These are phyloP conservation scores for Isurus oxyrinchus DNA, from an alignment of 2,113 vertebrate genomes.

Conservation along the genomic window DNA sequence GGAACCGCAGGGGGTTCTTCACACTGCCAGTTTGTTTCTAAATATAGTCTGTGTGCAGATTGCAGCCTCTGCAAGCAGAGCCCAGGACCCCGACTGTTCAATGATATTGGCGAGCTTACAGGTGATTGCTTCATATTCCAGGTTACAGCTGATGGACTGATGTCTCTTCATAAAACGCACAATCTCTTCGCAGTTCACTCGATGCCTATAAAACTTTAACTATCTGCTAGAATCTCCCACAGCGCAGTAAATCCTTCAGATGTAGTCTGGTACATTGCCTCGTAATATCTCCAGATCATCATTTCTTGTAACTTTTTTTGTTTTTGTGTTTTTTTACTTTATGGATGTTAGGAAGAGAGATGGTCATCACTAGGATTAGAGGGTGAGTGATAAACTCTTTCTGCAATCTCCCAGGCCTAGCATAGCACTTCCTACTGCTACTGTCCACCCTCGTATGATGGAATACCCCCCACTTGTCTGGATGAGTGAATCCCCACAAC, in stretches of 20 bases:
- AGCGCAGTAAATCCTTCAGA: constrained; percentile 14
- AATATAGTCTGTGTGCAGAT: neutral
- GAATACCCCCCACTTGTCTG: too few relatives aligned
- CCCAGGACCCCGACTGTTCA: neutral
- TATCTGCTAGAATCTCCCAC: neutral
- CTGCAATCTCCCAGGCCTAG: neutral
- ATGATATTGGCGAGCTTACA: neutral
- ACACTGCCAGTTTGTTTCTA: neutral
- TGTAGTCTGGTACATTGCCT: neutral
- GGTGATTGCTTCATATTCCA: constrained; percentile 14
- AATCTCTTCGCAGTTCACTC: constrained; percentile 15
- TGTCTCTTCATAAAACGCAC: neutral
- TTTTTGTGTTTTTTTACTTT: neutral
- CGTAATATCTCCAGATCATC: neutral
- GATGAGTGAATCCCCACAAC: too few relatives aligned
- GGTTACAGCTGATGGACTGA: constrained; percentile 15
- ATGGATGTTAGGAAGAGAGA: neutral
- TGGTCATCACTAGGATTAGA: neutral
- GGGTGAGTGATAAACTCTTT: neutral
- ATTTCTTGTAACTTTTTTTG: neutral
- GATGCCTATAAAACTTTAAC: constrained; percentile 30
- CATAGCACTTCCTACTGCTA: neutral
- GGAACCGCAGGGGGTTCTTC: neutral
- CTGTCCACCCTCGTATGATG: neutral
- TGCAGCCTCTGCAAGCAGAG: neutral